Evolutionary conservation across 1,140 invertebrate genomes (phyloP), one percentile per base, ranked within the genome.

Genomic region (Nasonia giraulti): DNA sequence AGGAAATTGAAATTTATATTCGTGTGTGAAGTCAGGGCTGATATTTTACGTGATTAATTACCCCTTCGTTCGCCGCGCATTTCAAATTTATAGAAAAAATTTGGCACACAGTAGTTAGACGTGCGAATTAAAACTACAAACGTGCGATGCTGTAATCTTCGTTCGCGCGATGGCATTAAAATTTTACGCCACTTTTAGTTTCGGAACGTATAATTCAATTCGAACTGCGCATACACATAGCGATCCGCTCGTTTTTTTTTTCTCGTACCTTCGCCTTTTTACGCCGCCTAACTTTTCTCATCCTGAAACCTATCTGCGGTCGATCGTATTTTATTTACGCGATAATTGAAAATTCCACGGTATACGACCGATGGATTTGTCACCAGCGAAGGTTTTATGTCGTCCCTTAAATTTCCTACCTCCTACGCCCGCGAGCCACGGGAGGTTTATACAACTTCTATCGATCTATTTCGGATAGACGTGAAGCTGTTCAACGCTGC

Each of bases 281-380:
- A 69, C 66, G 37, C 27, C 11, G 33, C 40, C 50, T 33, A 83
- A 82, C 74, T 86, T 77, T 80, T 66, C 71, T 73, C 82, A 81
- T 80, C 77, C 62, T 68, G 27, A 84, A 84, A 44, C 47, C 81
- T n/a, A 62, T 79, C 31, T 85, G 44, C 62, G 62, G 78, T 44
- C 68, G 66, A 44, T 86, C 80, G 88, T 91, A 89, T 90, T 89
- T 91, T 91, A 91, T 91, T 91, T 89, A 91, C 40, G 66, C 85
- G 75, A 90, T 91, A 91, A 91, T 91, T 90, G 89, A 90, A 90
- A 90, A 90, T 91, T 91, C 90, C 85, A 86, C 84, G 85, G 87
- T 86, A 88, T 90, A 90, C 87, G 89, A 89, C 87, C 89, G 86
- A 91, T 91, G 89, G 90, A 91, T 91, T 90, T 91, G 89, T 90